Evolutionary conservation across 2,113 vertebrate genomes (phyloP).

Genomic region (Numida meleagris): DNA sequence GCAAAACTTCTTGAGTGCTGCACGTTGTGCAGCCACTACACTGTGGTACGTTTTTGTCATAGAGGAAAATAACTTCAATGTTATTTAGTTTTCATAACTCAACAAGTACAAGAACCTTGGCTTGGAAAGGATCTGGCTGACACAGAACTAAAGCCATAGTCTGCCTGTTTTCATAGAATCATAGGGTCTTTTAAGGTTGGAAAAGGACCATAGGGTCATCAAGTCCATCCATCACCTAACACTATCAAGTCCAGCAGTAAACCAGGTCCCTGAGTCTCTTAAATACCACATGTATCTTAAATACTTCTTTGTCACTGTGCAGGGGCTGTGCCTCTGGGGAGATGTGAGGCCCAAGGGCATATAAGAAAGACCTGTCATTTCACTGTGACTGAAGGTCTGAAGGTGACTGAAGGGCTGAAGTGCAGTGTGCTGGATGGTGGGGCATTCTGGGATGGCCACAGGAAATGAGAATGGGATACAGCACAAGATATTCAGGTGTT

Average conservation of each 20-base stretch:
- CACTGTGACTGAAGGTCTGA: background rate
- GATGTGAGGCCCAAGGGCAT: background rate
- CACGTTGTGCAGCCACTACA: background rate
- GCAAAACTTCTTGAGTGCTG: background rate
- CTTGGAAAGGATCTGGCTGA: background rate
- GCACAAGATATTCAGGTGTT: background rate
- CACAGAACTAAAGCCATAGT: background rate
- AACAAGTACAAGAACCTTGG: background rate
- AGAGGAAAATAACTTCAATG: background rate
- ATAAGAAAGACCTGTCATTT: background rate
- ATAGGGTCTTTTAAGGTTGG: background rate
- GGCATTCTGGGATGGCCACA: background rate
- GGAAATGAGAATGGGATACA: rapidly evolving
- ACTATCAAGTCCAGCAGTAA: background rate
- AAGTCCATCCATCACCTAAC: background rate
- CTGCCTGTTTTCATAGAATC: background rate
- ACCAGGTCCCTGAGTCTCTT: background rate
- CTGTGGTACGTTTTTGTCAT: background rate
- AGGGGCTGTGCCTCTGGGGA: background rate
- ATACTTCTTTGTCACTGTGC: background rate
- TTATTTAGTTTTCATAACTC: background rate
- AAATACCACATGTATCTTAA: background rate
- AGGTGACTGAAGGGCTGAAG: background rate
- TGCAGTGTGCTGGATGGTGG: rapidly evolving
- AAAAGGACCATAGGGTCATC: background rate